Conservation (phyloP, 2,888 invertebrate genomes). For the Subacronicta megacephala region DNA sequence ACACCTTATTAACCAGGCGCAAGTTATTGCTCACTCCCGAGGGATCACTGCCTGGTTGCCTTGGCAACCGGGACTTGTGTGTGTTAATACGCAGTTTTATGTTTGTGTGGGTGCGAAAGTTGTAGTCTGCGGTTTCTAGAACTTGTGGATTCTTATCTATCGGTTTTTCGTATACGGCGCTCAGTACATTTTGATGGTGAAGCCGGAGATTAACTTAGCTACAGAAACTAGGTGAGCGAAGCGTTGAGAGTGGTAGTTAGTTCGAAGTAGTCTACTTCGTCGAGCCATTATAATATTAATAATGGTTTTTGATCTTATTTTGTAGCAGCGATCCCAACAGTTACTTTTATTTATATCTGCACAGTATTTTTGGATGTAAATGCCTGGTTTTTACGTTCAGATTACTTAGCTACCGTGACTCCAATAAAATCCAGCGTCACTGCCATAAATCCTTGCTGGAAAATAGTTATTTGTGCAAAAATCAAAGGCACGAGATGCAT, state of each 20-base stretch:
- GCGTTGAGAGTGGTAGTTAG: slow-evolving; percentile 12
- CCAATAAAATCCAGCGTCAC: too few species aligned
- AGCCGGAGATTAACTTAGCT: slow-evolving; percentile 39
- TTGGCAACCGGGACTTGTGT: slow-evolving; percentile 72
- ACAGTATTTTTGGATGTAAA: too few species aligned
- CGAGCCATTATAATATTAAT: slow-evolving; percentile 2
- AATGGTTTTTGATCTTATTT: too few species aligned
- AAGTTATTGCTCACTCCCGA: slow-evolving; percentile 79
- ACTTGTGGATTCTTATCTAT: slow-evolving; percentile 79
- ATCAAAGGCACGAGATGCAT: too few species aligned
- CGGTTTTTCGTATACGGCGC: slow-evolving; percentile 67
- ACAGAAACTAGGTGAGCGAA: slow-evolving; percentile 31
- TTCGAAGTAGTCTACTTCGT: slow-evolving; percentile 19
- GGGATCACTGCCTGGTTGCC: slow-evolving; percentile 75
- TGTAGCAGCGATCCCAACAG: too few species aligned
- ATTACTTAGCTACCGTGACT: too few species aligned
- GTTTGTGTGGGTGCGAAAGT: slow-evolving; percentile 70
- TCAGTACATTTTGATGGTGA: slow-evolving; percentile 61
- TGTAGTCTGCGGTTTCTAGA: slow-evolving; percentile 78
- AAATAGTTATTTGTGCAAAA: too few species aligned
- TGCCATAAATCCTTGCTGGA: not conserved
- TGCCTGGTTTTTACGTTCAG: too few species aligned
- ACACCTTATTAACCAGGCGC: slow-evolving; percentile 83
- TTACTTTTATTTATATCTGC: too few species aligned
- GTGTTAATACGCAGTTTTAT: slow-evolving; percentile 67